Base-by-base conservation (phyloP, 2,797 vertebrate genomes). In the Momotus momota region DNA sequence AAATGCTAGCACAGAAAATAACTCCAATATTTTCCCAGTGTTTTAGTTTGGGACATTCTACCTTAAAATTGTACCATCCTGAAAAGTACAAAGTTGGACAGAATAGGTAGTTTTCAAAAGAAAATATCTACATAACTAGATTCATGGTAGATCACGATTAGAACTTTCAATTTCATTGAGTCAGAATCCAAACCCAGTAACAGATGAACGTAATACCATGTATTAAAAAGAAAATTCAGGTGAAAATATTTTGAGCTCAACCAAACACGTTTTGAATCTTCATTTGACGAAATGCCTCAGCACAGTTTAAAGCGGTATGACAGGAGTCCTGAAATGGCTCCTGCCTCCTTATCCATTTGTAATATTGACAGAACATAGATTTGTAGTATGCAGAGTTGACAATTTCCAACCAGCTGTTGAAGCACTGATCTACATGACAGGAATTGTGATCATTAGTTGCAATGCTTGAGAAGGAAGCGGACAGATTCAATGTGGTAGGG, bases 311-410 rank as follows among this genome's bases (percentile, higher is more conserved):
- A 91, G 71, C 22, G 75, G 14, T 27, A 31, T 64, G 54, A 90
- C 27, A 85, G 3, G 49, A 75, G 25, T 60, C 93, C 58, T 95
- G 62, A 94, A 96, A 94, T 94, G 85, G 77, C 91, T 81, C 80
- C 91, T 95, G 55, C 72, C 95, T 94, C 51, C 61, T 95, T 96
- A 91, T 83, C 85, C 70, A 88, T 97, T 95, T 94, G 66, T 95
- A 94, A 92, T 94, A 96, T 94, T 96, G 96, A 81, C 91, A 86
- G 80, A 86, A 83, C 57, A 86, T 64, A 66, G 96, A 97, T 96
- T 96, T 96, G 93, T 91, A 96, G 91, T 75, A 81, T 94, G 91
- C 96, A 95, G 90, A 96, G 95, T 96, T 95, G 95, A 95, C 96
- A 96, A 84, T 96, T 96, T 95, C 87, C 80, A 91, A 97, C 91